These are phyloP conservation scores for Urocolius indicus DNA, from an alignment of 2,113 vertebrate species.

Conservation along the genomic window DNA sequence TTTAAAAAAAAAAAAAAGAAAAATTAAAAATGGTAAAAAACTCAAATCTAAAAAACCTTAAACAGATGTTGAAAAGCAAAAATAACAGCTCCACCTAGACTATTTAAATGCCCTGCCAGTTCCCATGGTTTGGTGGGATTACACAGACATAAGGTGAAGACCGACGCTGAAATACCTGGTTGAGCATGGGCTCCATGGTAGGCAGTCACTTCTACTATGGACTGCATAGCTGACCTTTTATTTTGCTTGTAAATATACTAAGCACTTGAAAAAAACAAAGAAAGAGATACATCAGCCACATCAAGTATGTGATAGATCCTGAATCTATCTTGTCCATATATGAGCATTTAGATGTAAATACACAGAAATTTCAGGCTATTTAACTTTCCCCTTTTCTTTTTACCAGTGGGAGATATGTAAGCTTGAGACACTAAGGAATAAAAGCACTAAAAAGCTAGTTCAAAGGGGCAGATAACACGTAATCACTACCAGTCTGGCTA, in stretches of 20 bases:
- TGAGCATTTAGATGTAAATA: neutral
- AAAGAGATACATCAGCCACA: neutral
- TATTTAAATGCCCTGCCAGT: neutral
- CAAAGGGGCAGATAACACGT: neutral
- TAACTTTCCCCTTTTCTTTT: neutral
- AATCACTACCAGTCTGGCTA: fast-evolving
- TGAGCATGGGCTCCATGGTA: neutral
- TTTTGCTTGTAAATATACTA: neutral
- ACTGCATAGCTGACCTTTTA: neutral
- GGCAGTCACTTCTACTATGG: neutral
- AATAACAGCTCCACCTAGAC: neutral
- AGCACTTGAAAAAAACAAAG: neutral
- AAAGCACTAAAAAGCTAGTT: neutral
- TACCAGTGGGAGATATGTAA: neutral
- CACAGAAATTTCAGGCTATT: neutral
- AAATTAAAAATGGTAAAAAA: no score
- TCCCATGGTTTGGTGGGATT: neutral
- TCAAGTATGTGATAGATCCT: neutral
- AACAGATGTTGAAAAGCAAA: neutral
- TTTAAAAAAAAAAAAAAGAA: no score
- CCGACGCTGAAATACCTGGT: neutral
- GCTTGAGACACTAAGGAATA: neutral
- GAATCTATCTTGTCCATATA: neutral
- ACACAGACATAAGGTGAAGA: neutral
- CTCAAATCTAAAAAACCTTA: neutral